Conservation (phyloP, 2,888 invertebrate species). For the Adelphocoris suturalis region DNA sequence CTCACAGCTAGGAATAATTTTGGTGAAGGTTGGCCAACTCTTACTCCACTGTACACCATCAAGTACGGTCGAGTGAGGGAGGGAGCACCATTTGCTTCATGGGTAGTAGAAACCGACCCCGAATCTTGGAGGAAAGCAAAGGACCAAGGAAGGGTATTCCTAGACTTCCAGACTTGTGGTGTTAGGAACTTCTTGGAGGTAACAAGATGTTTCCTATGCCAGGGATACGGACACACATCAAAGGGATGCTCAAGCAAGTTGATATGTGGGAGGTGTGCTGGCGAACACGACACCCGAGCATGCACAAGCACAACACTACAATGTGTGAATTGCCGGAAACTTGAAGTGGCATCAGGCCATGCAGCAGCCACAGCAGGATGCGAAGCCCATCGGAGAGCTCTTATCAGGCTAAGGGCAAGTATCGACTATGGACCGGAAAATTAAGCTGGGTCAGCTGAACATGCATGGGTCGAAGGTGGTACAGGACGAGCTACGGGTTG, state of each 20-base stretch:
- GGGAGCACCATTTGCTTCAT: not conserved
- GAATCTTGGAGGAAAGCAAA: not conserved
- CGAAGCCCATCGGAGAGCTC: slow-evolving; percentile 2
- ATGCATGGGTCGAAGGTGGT: slow-evolving; percentile 23
- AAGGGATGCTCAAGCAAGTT: not conserved
- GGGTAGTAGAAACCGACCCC: slow-evolving; percentile 18
- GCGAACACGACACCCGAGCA: slow-evolving; percentile 14
- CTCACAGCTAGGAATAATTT: slow-evolving; percentile 5
- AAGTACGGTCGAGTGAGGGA: not conserved
- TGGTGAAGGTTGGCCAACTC: not conserved
- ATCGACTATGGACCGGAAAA: slow-evolving; percentile 12
- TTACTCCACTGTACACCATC: slow-evolving; percentile 8
- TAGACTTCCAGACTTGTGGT: slow-evolving; percentile 11
- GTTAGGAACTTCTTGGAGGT: too few species aligned
- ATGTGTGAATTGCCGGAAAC: not conserved
- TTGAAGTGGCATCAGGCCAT: not conserved
- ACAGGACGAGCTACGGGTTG: slow-evolving; percentile 27
- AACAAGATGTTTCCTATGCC: slow-evolving; percentile 46
- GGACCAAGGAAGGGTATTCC: slow-evolving; percentile 14
- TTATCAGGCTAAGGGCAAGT: not conserved
- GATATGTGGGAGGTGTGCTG: slow-evolving; percentile 1
- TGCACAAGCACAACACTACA: not conserved
- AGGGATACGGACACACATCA: slow-evolving; percentile 53
- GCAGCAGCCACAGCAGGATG: not conserved
- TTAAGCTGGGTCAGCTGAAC: slow-evolving; percentile 14